Conservation (phyloP, 2,113 vertebrate genomes). For the Bos javanicus region DNA sequence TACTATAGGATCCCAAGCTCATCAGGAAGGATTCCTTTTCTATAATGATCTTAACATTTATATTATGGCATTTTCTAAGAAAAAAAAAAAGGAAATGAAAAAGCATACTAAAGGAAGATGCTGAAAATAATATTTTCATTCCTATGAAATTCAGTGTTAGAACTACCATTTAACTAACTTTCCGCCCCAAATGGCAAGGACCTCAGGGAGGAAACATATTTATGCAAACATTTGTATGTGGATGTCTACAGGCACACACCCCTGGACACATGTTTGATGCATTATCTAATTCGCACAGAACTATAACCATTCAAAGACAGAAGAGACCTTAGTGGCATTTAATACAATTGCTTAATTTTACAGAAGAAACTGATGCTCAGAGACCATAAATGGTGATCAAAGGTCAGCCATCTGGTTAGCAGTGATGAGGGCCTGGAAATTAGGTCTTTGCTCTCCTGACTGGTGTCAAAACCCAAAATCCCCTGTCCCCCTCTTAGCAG, state of each 20-base stretch:
- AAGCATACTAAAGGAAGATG: constrained; percentile 13
- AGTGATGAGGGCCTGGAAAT: neutral
- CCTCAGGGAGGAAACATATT: neutral
- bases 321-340: neutral
- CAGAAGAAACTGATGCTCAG: neutral
- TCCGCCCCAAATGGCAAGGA: neutral
- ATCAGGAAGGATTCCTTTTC: constrained; percentile 79
- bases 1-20: constrained; percentile 79
- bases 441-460: neutral
- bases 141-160: neutral
- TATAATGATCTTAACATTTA: constrained; percentile 74
- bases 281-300: constrained; percentile 22
- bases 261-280: neutral
- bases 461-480: neutral
- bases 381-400: neutral
- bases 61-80: constrained; percentile 71
- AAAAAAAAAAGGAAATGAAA: constrained; percentile 53
- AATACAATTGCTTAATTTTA: constrained; percentile 8
- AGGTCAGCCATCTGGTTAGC: constrained; percentile 41
- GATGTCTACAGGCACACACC: neutral
- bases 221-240: neutral
- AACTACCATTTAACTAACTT: neutral
- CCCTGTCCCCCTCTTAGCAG: neutral
- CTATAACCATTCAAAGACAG: neutral
- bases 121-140: constrained; percentile 23